Base-by-base conservation (phyloP, 2,113 vertebrate genomes). In the Macrotus californicus region DNA sequence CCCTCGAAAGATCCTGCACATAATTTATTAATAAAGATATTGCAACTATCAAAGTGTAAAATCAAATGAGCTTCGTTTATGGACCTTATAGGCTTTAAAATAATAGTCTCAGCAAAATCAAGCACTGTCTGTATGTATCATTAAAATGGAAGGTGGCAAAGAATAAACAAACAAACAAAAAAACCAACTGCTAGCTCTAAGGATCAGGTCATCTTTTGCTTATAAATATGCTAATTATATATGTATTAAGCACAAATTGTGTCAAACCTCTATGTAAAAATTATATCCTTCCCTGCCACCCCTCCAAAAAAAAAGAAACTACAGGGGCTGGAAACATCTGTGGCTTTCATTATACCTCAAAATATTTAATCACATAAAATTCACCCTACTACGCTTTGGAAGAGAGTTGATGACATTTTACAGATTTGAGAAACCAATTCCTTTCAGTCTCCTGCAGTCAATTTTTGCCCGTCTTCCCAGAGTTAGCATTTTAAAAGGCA, bases 341-440 rank as follows among this genome's bases (percentile, higher is more conserved):
- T 50, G 43, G 36, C 21, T 94, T 80, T 54, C 18, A 50, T 3
- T 75, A 69, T 26, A 66, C 31, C 56, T 77, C 66, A 70, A 64
- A 89, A 29, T 64, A 95, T 48, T 90, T 92, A 48, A 24, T 75
- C 56, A 92, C 7, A 52, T 77, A 79, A 70, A 81, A 89, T 91
- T 66, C n/a, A 52, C 83, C 75, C 72, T 50, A 64, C 14, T 66
- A 12, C 21, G n/a, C 8, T 86, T 77, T 93, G 22, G 76, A 75
- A 91, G 77, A 93, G 77, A 89, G 46, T 39, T 14, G 69, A 54
- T 36, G 16, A 70, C 14, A 69, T 77, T 85, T 50, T 52, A 29
- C n/a, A 24, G 24, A 86, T 36, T 76, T 46, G 43, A 83, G 41
- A 94, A 66, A 61, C 6, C 24, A 34, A 26, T 69, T 56, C 19